Percentiles rank a stretch among this genome's conserved stretches.
phyloP scores from a whole-genome alignment of 2,113 vertebrate species.

The Rousettus leschenaultii region DNA sequence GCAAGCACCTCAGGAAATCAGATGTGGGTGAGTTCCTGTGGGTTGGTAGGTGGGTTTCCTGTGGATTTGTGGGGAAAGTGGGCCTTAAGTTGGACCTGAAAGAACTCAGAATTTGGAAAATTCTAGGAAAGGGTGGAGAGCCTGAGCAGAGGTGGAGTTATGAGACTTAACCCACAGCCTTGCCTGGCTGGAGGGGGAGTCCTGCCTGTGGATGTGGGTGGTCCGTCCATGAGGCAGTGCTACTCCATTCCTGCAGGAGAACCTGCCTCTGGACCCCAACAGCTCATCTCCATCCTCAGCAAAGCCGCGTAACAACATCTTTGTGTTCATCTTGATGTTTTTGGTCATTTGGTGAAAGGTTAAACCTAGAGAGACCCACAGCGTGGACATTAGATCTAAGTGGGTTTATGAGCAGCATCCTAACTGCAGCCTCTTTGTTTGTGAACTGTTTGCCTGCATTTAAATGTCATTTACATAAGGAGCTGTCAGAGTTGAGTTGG shows the following conservation, averaged over 20 bases:
- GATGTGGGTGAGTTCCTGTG: neutral
- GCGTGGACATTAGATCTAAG: neutral
- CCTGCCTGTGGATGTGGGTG: neutral
- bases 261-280: neutral
- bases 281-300: neutral
- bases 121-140: neutral
- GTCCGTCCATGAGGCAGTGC: neutral
- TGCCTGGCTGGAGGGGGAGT: neutral
- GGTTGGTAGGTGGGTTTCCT: neutral
- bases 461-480: conserved; percentile 65
- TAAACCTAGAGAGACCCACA: neutral
- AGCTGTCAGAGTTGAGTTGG: conserved; percentile 68
- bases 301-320: neutral
- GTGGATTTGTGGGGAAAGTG: neutral
- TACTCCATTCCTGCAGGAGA: neutral
- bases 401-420: neutral
- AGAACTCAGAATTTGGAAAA: neutral
- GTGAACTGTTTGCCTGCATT: conserved; percentile 63
- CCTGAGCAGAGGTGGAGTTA: neutral
- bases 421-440: conserved; percentile 1
- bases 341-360: neutral
- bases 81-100: neutral
- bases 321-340: neutral
- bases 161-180: neutral
- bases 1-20: neutral